phyloP scores from a whole-genome alignment of 2,888 invertebrate species.

The Escarpia spicata region DNA sequence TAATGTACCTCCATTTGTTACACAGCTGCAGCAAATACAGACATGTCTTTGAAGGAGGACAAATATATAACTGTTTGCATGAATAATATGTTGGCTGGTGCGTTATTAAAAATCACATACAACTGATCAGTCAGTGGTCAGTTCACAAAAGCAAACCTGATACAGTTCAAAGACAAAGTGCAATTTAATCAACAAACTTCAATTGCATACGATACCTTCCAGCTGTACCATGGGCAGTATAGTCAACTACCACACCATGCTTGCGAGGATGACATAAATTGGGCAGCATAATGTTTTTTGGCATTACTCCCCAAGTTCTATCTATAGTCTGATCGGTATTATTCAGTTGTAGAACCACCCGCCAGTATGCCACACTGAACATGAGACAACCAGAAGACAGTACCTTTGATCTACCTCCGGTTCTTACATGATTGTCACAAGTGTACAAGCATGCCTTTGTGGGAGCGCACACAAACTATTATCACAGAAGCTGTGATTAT shows the following conservation, averaged over 20 bases:
- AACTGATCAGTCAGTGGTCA: too few relatives aligned
- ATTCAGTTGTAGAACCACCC: background rate
- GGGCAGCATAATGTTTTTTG: too few relatives aligned
- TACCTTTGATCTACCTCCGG: constrained; percentile 24
- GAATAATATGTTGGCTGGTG: background rate
- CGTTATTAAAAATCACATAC: constrained; percentile 20
- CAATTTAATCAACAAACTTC: too few relatives aligned
- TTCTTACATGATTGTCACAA: constrained; percentile 23
- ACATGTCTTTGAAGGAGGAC: constrained; percentile 36
- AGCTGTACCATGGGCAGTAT: too few relatives aligned
- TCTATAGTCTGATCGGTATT: too few relatives aligned
- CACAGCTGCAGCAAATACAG: constrained; percentile 27
- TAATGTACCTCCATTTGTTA: constrained; percentile 37
- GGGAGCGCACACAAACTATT: background rate
- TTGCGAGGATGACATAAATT: too few relatives aligned
- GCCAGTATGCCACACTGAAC: background rate
- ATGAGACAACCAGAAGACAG: background rate
- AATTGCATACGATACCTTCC: too few relatives aligned
- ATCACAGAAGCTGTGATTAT: background rate
- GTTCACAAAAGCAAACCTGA: too few relatives aligned
- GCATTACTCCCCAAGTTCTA: too few relatives aligned
- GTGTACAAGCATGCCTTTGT: constrained; percentile 25
- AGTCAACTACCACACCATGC: too few relatives aligned
- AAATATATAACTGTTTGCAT: background rate
- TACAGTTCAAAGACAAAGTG: too few relatives aligned